Evolutionary conservation across 2,113 vertebrate species (phyloP).

Genomic region (Lates calcarifer): DNA sequence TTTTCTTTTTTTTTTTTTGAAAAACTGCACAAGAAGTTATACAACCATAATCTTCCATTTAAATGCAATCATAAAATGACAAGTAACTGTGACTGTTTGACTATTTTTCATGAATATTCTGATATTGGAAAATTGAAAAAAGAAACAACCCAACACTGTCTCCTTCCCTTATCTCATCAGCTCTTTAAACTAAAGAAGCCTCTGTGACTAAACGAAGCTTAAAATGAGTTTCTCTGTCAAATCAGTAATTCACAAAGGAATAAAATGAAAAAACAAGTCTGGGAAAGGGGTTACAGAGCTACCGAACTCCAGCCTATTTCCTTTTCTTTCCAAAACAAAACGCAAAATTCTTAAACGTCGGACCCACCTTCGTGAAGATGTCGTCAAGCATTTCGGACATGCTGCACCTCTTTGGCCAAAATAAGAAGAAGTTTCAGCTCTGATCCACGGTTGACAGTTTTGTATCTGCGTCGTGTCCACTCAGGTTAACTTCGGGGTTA

Average conservation of each 20-base stretch:
- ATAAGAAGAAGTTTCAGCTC: conserved; percentile 38
- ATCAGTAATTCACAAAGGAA: background rate
- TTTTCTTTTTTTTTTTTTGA: too few species aligned
- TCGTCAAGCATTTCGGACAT: conserved; percentile 84
- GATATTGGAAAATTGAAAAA: background rate
- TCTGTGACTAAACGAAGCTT: background rate
- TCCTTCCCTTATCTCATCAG: conserved; percentile 14
- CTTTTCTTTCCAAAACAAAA: conserved; percentile 10
- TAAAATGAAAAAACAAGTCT: conserved; percentile 5
- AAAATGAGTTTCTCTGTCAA: conserved; percentile 12
- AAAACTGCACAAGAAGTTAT: background rate
- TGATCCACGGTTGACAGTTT: conserved; percentile 41
- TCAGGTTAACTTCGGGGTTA: conserved; percentile 2
- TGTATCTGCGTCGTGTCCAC: conserved; percentile 46
- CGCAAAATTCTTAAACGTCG: background rate
- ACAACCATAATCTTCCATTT: background rate
- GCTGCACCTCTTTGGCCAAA: conserved; percentile 66
- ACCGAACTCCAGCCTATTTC: background rate
- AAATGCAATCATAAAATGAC: background rate
- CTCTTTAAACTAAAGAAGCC: conserved; percentile 15
- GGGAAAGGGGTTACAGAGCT: background rate
- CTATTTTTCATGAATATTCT: background rate
- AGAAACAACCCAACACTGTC: conserved; percentile 7
- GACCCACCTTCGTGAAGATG: conserved; percentile 80
- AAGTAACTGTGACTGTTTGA: background rate